Percentiles rank a stretch among this genome's conserved stretches.
These are phyloP conservation scores for Symphodus melops DNA, from an alignment of 2,113 vertebrate genomes.

Conservation along the genomic window DNA sequence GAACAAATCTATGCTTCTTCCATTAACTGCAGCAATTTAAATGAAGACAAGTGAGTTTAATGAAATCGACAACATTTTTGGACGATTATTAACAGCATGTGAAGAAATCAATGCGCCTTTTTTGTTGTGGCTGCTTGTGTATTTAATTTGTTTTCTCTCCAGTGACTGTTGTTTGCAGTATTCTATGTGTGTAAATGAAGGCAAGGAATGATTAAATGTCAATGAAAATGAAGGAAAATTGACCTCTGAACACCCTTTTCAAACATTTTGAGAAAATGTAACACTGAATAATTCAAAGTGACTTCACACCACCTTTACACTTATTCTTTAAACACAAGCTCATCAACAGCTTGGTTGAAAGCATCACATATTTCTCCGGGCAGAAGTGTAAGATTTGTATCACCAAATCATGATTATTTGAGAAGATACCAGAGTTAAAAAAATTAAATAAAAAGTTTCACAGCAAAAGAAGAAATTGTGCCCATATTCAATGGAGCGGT, in stretches of 20 bases:
- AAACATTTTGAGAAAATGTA: not conserved
- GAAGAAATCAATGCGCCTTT: not conserved
- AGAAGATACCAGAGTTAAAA: not conserved
- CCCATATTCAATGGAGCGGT: not conserved
- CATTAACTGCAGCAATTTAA: slow-evolving; percentile 12
- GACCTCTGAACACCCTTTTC: not conserved
- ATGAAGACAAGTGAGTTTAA: not conserved
- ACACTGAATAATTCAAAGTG: not conserved
- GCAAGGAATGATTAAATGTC: not conserved
- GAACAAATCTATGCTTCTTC: not conserved
- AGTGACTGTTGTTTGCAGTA: not conserved
- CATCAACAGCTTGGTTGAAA: not conserved
- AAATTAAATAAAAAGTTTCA: not conserved
- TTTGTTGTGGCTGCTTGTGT: not conserved
- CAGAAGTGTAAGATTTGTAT: not conserved
- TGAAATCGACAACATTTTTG: too few species aligned
- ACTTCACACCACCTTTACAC: not conserved
- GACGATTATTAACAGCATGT: slow-evolving; percentile 1
- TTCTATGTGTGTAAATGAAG: not conserved
- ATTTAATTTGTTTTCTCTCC: not conserved
- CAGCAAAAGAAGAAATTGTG: not conserved
- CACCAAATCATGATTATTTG: not conserved
- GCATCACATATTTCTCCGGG: not conserved
- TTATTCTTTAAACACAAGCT: not conserved
- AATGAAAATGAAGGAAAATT: not conserved